Percentiles rank a stretch among this genome's conserved stretches.
These are phyloP conservation scores for Sapajus apella DNA, from an alignment of 2,113 vertebrate genomes.

Conservation along the genomic window DNA sequence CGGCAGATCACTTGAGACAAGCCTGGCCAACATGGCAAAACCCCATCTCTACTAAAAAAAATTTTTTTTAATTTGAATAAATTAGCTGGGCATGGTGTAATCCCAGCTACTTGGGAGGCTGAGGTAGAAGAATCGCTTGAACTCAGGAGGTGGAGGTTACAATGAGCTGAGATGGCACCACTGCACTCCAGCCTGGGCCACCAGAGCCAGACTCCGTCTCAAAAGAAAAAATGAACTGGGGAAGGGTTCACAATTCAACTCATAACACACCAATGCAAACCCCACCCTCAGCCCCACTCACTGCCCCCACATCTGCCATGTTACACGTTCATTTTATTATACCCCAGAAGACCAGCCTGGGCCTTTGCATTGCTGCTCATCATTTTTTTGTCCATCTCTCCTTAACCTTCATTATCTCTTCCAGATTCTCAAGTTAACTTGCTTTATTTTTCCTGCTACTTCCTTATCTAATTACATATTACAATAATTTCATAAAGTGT, in stretches of 20 bases:
- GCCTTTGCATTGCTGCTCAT: background rate
- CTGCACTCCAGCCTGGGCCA: no score
- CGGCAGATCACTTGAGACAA: no score
- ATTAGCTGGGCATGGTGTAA: no score
- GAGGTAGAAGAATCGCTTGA: no score
- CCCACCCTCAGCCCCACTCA: background rate
- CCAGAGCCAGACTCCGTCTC: no score
- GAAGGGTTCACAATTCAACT: background rate
- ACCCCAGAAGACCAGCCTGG: background rate
- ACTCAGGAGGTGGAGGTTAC: no score
- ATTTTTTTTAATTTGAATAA: no score
- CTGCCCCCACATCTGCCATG: background rate
- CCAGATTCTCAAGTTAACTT: background rate
- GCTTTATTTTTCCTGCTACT: background rate
- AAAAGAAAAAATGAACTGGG: background rate
- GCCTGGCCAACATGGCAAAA: no score
- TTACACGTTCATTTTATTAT: background rate
- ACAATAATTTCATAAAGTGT: slow-evolving; percentile 29
- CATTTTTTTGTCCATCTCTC: background rate
- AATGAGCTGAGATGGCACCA: no score
- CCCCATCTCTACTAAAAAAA: no score
- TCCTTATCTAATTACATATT: slow-evolving; percentile 7
- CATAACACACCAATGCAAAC: background rate
- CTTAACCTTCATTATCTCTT: slow-evolving; percentile 5
- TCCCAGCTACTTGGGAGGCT: no score